Conservation (phyloP, 2,113 vertebrate genomes). For the Ageneiosus marmoratus region DNA sequence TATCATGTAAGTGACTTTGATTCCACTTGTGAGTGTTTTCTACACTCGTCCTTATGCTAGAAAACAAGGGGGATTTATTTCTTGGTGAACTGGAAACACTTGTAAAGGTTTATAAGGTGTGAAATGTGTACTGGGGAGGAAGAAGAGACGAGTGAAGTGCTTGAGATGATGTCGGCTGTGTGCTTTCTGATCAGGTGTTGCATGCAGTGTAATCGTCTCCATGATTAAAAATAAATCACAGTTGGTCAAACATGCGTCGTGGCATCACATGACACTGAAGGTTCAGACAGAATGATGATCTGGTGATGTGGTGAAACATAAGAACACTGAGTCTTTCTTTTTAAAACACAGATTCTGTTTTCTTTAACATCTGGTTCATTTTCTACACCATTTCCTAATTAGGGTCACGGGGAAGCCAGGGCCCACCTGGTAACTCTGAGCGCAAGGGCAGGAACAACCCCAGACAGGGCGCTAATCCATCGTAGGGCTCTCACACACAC, state of each 20-base stretch:
- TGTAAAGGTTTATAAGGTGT: not conserved
- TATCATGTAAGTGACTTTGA: not conserved
- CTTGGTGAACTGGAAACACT: not conserved
- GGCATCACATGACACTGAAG: not conserved
- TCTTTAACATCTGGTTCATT: too few species aligned
- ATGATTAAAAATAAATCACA: not conserved
- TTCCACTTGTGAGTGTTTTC: not conserved
- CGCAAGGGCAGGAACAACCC: too few species aligned
- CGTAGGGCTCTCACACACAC: too few species aligned
- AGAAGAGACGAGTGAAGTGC: not conserved
- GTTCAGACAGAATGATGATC: not conserved
- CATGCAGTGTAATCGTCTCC: not conserved
- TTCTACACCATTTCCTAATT: too few species aligned
- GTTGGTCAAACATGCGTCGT: not conserved
- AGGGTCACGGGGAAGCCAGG: too few species aligned
- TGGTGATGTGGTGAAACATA: not conserved
- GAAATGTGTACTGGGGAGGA: not conserved
- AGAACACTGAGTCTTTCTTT: too few species aligned
- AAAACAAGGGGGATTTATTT: not conserved
- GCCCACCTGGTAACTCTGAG: too few species aligned
- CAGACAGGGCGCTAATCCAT: too few species aligned
- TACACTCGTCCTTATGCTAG: not conserved
- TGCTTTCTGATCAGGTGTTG: constrained; percentile 30
- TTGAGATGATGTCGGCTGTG: constrained; percentile 36
- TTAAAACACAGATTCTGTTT: too few species aligned